Conservation (phyloP, 2,888 invertebrate genomes). For the Drosophila monieri region DNA sequence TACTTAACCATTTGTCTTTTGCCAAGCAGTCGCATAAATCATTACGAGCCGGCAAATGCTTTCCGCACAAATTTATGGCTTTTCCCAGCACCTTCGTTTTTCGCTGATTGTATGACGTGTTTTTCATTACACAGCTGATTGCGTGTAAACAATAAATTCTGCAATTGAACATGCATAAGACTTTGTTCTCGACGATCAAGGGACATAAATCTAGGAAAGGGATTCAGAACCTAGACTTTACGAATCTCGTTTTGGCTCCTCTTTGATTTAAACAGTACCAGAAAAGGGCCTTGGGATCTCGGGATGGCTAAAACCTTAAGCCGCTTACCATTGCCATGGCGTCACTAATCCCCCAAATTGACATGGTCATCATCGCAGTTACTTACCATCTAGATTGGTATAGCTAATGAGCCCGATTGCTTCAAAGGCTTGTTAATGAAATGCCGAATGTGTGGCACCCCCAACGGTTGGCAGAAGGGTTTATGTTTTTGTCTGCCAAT, state of each 20-base stretch:
- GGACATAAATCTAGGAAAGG: slow-evolving; percentile 27
- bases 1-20: slow-evolving; percentile 74
- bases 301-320: slow-evolving; percentile 47
- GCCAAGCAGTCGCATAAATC: slow-evolving; percentile 64
- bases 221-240: slow-evolving; percentile 5
- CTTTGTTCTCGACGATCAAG: slow-evolving; percentile 1
- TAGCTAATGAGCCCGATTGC: slow-evolving; percentile 63
- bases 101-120: slow-evolving; percentile 55
- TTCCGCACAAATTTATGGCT: slow-evolving; percentile 62
- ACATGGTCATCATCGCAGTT: slow-evolving; percentile 51
- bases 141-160: slow-evolving; percentile 69
- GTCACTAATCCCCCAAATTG: slow-evolving; percentile 64
- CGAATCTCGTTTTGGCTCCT: slow-evolving; percentile 11
- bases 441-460: slow-evolving; percentile 50
- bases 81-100: slow-evolving; percentile 28
- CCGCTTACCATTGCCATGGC: slow-evolving; percentile 70
- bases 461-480: slow-evolving; percentile 20
- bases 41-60: slow-evolving; percentile 51
- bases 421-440: slow-evolving; percentile 56
- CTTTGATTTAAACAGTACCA: slow-evolving; percentile 15
- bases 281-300: not conserved
- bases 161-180: slow-evolving; percentile 55
- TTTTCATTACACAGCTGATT: slow-evolving; percentile 70
- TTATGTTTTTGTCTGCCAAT: slow-evolving; percentile 33
- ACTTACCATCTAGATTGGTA: slow-evolving; percentile 59